phyloP scores from a whole-genome alignment of 2,888 invertebrate genomes.

The Lamellibrachia satsuma region DNA sequence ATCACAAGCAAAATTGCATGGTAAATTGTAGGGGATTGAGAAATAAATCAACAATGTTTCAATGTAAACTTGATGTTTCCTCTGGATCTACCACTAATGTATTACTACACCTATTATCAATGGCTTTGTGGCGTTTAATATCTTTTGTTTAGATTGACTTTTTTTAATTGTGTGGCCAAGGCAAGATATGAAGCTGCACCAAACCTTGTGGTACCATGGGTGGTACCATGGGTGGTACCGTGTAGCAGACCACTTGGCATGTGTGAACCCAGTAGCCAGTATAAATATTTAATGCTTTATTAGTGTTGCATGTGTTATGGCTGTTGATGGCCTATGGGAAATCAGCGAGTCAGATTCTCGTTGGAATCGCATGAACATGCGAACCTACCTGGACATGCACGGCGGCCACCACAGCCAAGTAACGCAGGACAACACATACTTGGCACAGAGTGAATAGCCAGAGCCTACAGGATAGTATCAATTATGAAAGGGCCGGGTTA shows the following conservation, averaged over 20 bases:
- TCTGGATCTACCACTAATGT: neutral
- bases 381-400: neutral
- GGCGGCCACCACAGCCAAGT: neutral
- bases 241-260: neutral
- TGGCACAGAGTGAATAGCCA: neutral
- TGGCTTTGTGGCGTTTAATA: neutral
- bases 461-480: neutral
- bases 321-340: neutral
- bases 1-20: neutral
- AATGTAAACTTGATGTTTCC: neutral
- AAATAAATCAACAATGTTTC: neutral
- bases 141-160: neutral
- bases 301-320: neutral
- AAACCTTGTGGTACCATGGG: neutral
- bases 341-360: neutral
- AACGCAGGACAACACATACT: neutral
- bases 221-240: neutral
- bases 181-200: neutral
- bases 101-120: neutral
- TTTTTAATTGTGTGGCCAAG: neutral
- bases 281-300: constrained; percentile 7
- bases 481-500: neutral
- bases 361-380: constrained; percentile 11
- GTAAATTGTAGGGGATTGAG: neutral
- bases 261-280: neutral